A percentile compares a stretch with the other conserved stretches of the same genome.
These are phyloP conservation scores for Eufriesea mexicana DNA, from an alignment of 1,140 invertebrate genomes.

Conservation along the genomic window DNA sequence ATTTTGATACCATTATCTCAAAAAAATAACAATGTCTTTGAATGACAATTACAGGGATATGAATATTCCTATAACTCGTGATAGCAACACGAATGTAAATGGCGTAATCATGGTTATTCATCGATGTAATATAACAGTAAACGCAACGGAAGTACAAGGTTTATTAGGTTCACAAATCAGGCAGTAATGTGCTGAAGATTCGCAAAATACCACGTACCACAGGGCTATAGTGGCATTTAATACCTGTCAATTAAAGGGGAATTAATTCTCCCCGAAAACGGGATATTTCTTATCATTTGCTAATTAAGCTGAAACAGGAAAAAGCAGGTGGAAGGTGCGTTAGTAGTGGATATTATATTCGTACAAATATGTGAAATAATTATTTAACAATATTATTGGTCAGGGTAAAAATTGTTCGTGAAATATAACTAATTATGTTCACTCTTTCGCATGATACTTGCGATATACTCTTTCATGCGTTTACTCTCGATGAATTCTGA, in stretches of 20 bases:
- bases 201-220: constrained; percentile 6
- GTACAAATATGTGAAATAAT: too few relatives aligned
- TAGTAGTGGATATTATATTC: too few relatives aligned
- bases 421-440: too few relatives aligned
- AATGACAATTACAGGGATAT: too few relatives aligned
- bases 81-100: constrained; percentile 7
- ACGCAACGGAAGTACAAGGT: constrained; percentile 8
- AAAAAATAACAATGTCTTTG: too few relatives aligned
- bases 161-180: constrained; percentile 36
- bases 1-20: too few relatives aligned
- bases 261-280: not conserved
- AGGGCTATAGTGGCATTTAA: not conserved
- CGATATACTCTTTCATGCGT: too few relatives aligned
- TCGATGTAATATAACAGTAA: constrained; percentile 12
- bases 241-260: not conserved
- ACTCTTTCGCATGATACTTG: too few relatives aligned
- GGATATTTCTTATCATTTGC: not conserved
- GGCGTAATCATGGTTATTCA: constrained; percentile 14
- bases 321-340: not conserved
- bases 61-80: constrained; percentile 1
- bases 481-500: too few relatives aligned
- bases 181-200: not conserved
- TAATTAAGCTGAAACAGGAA: not conserved
- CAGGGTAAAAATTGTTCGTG: too few relatives aligned
- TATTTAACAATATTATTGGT: too few relatives aligned